A percentile compares a stretch with the other conserved stretches of the same genome.
Evolutionary conservation across 2,888 invertebrate genomes (phyloP).

Genomic region (Trissolcus japonicus): DNA sequence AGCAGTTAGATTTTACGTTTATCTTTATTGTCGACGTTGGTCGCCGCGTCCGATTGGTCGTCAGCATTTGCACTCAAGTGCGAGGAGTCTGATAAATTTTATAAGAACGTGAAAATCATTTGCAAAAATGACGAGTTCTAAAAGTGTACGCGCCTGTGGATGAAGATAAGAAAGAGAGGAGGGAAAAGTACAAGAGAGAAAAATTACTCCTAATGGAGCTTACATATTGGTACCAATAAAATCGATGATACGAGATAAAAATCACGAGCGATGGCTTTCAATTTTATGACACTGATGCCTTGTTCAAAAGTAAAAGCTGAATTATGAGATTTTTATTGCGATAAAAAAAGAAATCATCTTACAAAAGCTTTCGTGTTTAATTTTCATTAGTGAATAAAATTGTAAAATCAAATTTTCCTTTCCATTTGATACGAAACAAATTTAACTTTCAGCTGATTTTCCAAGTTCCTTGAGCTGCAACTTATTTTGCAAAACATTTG

Average conservation of each 20-base stretch:
- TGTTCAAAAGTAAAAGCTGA: not conserved
- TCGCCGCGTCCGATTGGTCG: constrained; percentile 56
- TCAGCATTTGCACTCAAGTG: constrained; percentile 16
- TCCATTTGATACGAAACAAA: no score
- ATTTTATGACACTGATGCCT: constrained; percentile 3
- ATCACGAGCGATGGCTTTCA: constrained; percentile 20
- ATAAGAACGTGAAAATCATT: constrained; percentile 51
- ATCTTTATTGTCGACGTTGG: constrained; percentile 62
- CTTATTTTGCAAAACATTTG: no score
- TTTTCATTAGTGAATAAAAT: no score
- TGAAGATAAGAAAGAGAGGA: constrained; percentile 8
- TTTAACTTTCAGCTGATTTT: no score
- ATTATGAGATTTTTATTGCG: not conserved
- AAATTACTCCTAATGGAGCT: constrained; percentile 7
- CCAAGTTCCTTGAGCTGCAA: no score
- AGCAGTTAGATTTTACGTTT: constrained; percentile 73
- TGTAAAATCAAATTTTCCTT: no score
- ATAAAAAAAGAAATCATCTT: no score
- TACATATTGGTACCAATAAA: constrained; percentile 16
- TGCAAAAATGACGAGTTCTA: constrained; percentile 41
- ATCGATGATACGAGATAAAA: constrained; percentile 9
- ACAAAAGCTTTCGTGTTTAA: no score
- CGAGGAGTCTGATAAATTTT: constrained; percentile 43
- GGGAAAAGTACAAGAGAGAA: not conserved
- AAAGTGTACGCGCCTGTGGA: constrained; percentile 15